Base-by-base conservation (phyloP, 2,888 invertebrate species). In the Sepiola atlantica region DNA sequence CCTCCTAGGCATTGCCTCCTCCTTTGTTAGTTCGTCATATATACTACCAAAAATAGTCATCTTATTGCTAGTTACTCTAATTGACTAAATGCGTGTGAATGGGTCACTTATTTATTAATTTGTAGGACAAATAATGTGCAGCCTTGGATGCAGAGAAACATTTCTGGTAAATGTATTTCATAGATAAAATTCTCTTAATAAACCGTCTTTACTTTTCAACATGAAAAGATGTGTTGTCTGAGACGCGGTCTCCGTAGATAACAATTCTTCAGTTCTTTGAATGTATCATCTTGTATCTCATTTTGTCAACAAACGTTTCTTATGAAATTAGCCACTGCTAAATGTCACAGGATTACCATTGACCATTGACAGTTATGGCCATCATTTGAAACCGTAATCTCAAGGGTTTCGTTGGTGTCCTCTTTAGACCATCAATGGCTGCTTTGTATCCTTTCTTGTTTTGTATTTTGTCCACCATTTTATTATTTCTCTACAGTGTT, bases 221-320 rank as follows among this genome's bases (percentile, higher is more conserved):
- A 77, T n/a, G 45, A 77, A 77, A 77, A 77, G 77, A 77, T 32
- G n/a, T 77, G n/a, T 77, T 77, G n/a, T 77, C 32, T 28, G n/a
- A 32, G n/a, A 45, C 45, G 2, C 4, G 2, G 45, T 45, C 45
- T 45, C 45, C 2, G 8, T 45, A 45, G 45, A 45, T 45, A 45
- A 45, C 8, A 45, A 45, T 45, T 45, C 45, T 45, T n/a, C 16
- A n/a, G 14, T 77, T 16, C n/a, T 12, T 14, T 32, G 4, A 77
- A n/a, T 77, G 77, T 77, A 77, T 77, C 77, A n/a, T 77, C n/a
- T 77, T 77, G n/a, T 77, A 77, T 18, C n/a, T 77, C 77, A n/a
- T 77, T 77, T 77, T 77, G n/a, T 77, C 77, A 77, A 77, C 77
- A 77, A 77, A n/a, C n/a, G n/a, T 77, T 77, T 16, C 3, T 77